Conservation (phyloP, 1,140 invertebrate genomes). For the Penaeus japonicus region DNA sequence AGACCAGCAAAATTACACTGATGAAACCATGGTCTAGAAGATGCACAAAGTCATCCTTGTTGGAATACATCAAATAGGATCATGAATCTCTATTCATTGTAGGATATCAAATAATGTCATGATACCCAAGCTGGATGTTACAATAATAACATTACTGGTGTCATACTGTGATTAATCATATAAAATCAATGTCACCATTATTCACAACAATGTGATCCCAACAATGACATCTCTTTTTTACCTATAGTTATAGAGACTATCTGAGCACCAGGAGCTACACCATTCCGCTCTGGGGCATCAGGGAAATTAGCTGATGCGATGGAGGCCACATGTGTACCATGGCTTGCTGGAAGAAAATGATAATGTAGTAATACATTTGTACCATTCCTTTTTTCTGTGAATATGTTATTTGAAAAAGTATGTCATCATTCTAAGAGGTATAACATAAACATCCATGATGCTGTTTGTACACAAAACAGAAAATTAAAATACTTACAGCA, state of each 20-base stretch:
- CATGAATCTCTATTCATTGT: too few relatives aligned
- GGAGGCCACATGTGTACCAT: conserved; percentile 96
- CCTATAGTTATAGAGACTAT: conserved; percentile 92
- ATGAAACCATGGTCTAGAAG: too few relatives aligned
- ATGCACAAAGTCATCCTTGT: too few relatives aligned
- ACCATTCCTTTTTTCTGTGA: too few relatives aligned
- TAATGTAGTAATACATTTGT: neutral
- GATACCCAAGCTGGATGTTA: too few relatives aligned
- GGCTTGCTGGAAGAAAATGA: conserved; percentile 74
- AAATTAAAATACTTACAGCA: conserved; percentile 77
- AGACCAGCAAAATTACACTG: neutral
- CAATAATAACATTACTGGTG: too few relatives aligned
- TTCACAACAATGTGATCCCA: neutral
- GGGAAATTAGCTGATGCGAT: conserved; percentile 94
- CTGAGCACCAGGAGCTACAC: conserved; percentile 95
- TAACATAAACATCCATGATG: neutral
- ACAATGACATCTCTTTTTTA: neutral
- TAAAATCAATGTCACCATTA: neutral
- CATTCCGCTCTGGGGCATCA: conserved; percentile 88
- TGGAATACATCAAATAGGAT: too few relatives aligned
- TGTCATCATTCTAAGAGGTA: neutral
- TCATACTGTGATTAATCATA: too few relatives aligned
- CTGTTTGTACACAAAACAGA: neutral
- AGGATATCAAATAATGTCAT: too few relatives aligned
- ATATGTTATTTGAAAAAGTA: too few relatives aligned